Evolutionary conservation across 2,888 invertebrate species (phyloP).

Genomic region (Habroteleia sp.): DNA sequence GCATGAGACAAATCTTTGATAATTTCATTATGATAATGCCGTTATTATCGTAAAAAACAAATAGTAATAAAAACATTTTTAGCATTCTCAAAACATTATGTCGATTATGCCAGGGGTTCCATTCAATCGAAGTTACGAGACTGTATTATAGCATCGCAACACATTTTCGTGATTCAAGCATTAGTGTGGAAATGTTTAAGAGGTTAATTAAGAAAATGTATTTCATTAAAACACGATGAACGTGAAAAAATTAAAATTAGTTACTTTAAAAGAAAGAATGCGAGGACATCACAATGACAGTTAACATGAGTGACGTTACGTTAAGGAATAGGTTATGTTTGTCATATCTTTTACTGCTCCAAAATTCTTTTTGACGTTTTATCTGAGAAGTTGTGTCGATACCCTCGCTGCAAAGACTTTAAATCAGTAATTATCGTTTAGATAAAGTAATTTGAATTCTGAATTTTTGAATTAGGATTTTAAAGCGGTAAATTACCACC

Average conservation of each 20-base stretch:
- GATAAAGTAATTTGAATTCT: too few species aligned
- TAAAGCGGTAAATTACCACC: too few species aligned
- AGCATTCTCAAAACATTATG: too few species aligned
- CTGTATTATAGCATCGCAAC: neutral
- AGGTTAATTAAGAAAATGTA: neutral
- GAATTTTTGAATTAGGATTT: too few species aligned
- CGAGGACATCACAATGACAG: slow-evolving; percentile 2
- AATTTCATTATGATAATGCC: too few species aligned
- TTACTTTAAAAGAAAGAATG: slow-evolving; percentile 1
- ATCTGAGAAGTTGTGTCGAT: neutral
- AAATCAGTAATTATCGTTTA: too few species aligned
- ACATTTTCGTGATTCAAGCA: neutral
- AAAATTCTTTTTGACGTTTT: slow-evolving; percentile 26
- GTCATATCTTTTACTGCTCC: neutral
- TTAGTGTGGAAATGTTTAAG: slow-evolving; percentile 1
- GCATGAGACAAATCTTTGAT: too few species aligned
- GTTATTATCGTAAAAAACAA: too few species aligned
- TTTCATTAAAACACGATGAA: neutral
- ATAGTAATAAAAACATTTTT: slow-evolving; percentile 1
- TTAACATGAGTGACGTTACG: slow-evolving; percentile 11
- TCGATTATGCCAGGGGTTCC: too few species aligned
- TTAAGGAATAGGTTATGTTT: slow-evolving; percentile 25
- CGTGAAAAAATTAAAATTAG: slow-evolving; percentile 10
- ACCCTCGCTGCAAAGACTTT: too few species aligned
- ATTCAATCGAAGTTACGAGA: neutral